These are phyloP conservation scores for Anolis carolinensis DNA, from an alignment of 2,113 vertebrate genomes.

Conservation along the genomic window DNA sequence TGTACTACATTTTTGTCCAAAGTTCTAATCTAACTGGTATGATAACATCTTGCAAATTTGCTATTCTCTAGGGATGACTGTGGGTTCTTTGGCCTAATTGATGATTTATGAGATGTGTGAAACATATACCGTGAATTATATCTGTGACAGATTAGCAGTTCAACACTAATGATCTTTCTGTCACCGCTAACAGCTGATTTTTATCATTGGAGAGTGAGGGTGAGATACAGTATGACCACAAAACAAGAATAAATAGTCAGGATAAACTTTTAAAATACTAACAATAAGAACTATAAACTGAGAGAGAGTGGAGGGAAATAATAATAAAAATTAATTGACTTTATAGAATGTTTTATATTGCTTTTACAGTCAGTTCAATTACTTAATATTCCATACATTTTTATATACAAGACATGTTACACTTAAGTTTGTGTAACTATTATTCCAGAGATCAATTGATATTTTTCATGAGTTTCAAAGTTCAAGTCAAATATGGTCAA, in stretches of 20 bases:
- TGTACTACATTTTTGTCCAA: background rate
- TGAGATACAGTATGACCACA: background rate
- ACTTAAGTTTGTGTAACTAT: background rate
- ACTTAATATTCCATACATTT: background rate
- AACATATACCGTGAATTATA: slow-evolving; percentile 20
- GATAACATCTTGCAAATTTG: slow-evolving; percentile 11
- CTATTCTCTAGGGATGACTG: background rate
- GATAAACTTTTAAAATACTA: background rate
- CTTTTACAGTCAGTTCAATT: background rate
- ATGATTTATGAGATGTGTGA: slow-evolving; percentile 31
- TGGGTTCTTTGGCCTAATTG: slow-evolving; percentile 13
- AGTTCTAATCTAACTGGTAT: background rate
- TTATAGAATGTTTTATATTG: background rate
- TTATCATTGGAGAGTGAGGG: background rate
- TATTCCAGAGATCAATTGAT: background rate
- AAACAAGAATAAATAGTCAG: background rate
- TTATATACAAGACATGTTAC: background rate
- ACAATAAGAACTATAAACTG: background rate
- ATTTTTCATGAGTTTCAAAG: too few relatives aligned
- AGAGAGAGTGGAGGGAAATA: background rate
- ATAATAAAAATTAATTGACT: background rate
- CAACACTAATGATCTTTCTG: slow-evolving; percentile 27
- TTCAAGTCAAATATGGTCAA: background rate
- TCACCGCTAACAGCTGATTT: background rate
- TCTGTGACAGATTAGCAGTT: slow-evolving; percentile 21